A percentile compares a stretch with the other conserved stretches of the same genome.
Conservation (phyloP, 2,797 vertebrate species). For the Menidia menidia region DNA sequence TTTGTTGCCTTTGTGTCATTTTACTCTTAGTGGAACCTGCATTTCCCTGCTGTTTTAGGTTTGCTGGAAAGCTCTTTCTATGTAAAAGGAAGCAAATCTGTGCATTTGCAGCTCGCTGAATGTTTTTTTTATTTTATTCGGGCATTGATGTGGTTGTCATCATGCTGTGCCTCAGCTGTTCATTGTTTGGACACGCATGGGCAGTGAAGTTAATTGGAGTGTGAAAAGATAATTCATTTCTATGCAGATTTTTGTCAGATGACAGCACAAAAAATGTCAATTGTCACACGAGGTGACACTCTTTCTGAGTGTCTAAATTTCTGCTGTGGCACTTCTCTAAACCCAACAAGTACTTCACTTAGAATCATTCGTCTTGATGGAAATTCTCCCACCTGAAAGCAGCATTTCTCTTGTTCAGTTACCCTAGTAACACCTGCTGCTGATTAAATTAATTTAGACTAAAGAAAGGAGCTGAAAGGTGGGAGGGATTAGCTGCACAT, state of each 20-base stretch:
- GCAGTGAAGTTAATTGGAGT: conserved; percentile 31
- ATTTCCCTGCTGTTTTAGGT: conserved; percentile 13
- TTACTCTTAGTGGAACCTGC: conserved; percentile 19
- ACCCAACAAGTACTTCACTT: not conserved
- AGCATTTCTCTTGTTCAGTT: conserved; percentile 13
- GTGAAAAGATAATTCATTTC: conserved; percentile 31
- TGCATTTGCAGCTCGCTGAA: conserved; percentile 39
- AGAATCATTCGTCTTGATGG: conserved; percentile 4
- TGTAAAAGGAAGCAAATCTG: conserved; percentile 19
- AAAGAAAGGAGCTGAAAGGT: not conserved
- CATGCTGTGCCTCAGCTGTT: conserved; percentile 48
- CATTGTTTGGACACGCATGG: conserved; percentile 32
- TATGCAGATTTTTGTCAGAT: conserved; percentile 32
- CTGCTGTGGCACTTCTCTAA: conserved; percentile 1
- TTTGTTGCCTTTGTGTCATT: conserved; percentile 27
- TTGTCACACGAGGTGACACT: conserved; percentile 17
- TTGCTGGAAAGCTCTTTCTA: conserved; percentile 28
- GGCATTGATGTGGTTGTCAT: conserved; percentile 22
- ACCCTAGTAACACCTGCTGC: not conserved
- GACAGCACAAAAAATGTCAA: conserved; percentile 13
- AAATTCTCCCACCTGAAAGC: not conserved
- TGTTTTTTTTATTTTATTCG: conserved; percentile 34
- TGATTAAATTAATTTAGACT: conserved; percentile 1
- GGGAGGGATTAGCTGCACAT: not conserved
- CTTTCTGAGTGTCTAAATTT: conserved; percentile 3